Conservation (phyloP, 2,888 invertebrate genomes). For the Salpingus planirostris region DNA sequence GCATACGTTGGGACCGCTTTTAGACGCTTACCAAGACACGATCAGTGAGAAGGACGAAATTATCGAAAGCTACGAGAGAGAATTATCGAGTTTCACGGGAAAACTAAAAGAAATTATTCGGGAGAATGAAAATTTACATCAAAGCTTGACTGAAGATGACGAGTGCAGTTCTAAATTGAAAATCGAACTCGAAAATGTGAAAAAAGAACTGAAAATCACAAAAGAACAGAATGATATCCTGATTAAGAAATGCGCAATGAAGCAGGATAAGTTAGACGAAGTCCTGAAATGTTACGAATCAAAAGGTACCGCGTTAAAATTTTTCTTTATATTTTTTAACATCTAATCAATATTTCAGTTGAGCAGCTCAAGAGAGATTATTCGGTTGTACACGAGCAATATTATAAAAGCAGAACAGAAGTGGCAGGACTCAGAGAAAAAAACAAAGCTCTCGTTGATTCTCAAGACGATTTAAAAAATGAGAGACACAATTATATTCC, state of each 20-base stretch:
- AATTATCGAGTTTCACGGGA: slow-evolving; percentile 62
- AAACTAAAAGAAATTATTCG: slow-evolving; percentile 59
- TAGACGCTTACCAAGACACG: slow-evolving; percentile 73
- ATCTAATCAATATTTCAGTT: slow-evolving; percentile 39
- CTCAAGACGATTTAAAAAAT: slow-evolving; percentile 46
- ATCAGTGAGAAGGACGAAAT: slow-evolving; percentile 66
- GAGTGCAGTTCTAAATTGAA: slow-evolving; percentile 40
- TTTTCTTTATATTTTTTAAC: neutral
- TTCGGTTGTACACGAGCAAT: slow-evolving; percentile 55
- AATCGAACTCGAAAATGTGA: slow-evolving; percentile 39
- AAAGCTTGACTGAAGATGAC: slow-evolving; percentile 44
- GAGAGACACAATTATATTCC: slow-evolving; percentile 52
- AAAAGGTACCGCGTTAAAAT: slow-evolving; percentile 51
- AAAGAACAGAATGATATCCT: slow-evolving; percentile 41
- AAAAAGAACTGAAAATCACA: slow-evolving; percentile 35
- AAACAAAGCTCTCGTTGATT: slow-evolving; percentile 47
- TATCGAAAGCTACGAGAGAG: slow-evolving; percentile 59
- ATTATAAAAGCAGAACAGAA: slow-evolving; percentile 48
- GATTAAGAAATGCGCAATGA: slow-evolving; percentile 56
- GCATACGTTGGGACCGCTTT: slow-evolving; percentile 60
- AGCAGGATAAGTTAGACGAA: slow-evolving; percentile 65
- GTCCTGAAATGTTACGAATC: slow-evolving; percentile 65
- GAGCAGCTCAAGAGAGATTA: slow-evolving; percentile 57
- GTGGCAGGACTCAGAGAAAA: slow-evolving; percentile 52
- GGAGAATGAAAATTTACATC: slow-evolving; percentile 59